Base-by-base conservation (phyloP, 2,888 invertebrate species). In the Steromphala cineraria region DNA sequence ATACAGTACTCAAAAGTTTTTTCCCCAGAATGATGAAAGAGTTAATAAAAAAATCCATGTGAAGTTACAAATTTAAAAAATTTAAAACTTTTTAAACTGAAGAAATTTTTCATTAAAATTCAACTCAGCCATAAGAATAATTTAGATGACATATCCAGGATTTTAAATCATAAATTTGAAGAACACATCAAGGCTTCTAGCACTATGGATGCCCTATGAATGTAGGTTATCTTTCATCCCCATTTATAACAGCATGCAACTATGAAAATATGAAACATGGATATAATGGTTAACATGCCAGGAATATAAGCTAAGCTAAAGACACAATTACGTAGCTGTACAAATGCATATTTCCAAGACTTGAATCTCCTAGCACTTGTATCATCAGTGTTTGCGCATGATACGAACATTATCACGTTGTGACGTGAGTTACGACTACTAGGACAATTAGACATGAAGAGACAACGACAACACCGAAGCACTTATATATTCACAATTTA, bases 271-370 rank as follows among this genome's bases (percentile, higher is more conserved):
- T 71, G 71, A 71, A 28, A 40, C 7, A 71, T 71, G 40, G 19
- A 10, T 15, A 36, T 71, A n/a, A 40, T 71, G 36, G 28, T 31
- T 24, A 62, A 71, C 36, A 71, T n/a, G 71, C 36, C 19, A 71
- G 15, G 71, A 71, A 46, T 46, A 46, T 46, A 46, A 71, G 71
- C 71, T 46, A 17, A 40, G 36, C 17, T 71, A 71, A 71, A 36
- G 17, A 71, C 40, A 40, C 19, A 71, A 17, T 36, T 24, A 40
- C 4, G n/a, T 71, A 71, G 17, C 71, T 71, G 71, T 71, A 71
- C 71, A 71, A 17, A 71, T 71, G 71, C 71, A 71, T 71, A 71
- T 71, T 31, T 71, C 24, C 62, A 62, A 62, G 62, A 62, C 62
- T 71, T 71, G 71, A 71, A 71, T 36, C 31, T 19, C 71, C 36